Conservation (phyloP, 2,797 vertebrate genomes). For the Rhinophrynus dorsalis region DNA sequence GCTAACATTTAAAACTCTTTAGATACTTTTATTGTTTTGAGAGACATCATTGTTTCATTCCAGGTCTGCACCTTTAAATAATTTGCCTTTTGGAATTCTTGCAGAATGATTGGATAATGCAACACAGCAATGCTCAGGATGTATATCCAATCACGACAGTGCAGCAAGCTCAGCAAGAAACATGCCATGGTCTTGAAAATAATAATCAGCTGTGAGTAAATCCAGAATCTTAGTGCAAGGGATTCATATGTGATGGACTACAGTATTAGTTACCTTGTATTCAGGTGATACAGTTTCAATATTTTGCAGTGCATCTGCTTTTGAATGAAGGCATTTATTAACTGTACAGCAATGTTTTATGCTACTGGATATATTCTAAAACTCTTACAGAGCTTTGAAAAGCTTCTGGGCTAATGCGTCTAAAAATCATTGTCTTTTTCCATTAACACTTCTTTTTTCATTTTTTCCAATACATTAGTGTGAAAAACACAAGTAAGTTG, state of each 20-base stretch:
- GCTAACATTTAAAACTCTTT: no score
- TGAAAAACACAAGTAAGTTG: background rate
- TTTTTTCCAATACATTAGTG: background rate
- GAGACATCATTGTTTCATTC: background rate
- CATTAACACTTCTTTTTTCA: conserved; percentile 19
- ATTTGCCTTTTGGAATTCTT: background rate
- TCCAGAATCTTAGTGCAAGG: background rate
- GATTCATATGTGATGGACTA: background rate
- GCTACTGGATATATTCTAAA: conserved; percentile 10
- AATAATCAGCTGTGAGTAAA: background rate
- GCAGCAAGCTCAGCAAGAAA: conserved; percentile 6
- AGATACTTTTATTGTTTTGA: no score
- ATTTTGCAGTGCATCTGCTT: background rate
- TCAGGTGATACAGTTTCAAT: background rate
- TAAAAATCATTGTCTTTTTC: conserved; percentile 2
- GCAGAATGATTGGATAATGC: background rate
- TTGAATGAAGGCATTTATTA: background rate
- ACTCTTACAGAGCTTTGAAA: conserved; percentile 2
- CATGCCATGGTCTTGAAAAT: background rate
- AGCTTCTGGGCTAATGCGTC: conserved; percentile 24
- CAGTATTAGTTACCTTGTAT: background rate
- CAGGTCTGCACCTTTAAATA: conserved; percentile 14
- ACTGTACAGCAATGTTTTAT: conserved; percentile 6
- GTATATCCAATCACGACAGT: background rate
- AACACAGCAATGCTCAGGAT: conserved; percentile 6